phyloP scores from a whole-genome alignment of 2,888 invertebrate species.

The Ichneumoninae sp. region DNA sequence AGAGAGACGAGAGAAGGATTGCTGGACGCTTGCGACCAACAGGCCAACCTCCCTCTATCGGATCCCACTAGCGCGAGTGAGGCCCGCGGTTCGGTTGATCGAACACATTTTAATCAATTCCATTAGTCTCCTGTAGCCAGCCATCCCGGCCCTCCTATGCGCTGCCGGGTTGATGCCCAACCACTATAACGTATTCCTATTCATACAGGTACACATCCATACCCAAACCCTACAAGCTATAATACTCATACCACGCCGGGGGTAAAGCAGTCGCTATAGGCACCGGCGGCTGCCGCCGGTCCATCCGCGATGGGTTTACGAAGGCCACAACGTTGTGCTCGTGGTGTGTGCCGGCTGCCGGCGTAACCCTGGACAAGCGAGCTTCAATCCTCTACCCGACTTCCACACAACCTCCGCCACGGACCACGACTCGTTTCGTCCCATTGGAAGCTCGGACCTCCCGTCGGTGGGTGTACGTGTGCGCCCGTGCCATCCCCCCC shows the following conservation, averaged over 20 bases:
- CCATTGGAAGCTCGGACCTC: slow-evolving; percentile 28
- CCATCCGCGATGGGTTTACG: slow-evolving; percentile 62
- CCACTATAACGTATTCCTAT: slow-evolving; percentile 40
- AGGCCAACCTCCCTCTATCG: slow-evolving; percentile 33
- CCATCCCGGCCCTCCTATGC: slow-evolving; percentile 50
- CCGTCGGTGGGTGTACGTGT: slow-evolving; percentile 11
- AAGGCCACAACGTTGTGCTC: slow-evolving; percentile 56
- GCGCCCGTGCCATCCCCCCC: slow-evolving; percentile 14
- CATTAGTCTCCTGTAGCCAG: slow-evolving; percentile 80
- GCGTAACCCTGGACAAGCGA: slow-evolving; percentile 17
- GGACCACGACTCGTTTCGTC: not conserved
- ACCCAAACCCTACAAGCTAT: slow-evolving; percentile 36
- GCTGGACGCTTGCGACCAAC: slow-evolving; percentile 57
- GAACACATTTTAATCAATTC: slow-evolving; percentile 84
- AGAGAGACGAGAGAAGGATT: slow-evolving; percentile 53
- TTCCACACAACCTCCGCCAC: slow-evolving; percentile 2
- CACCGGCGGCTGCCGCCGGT: slow-evolving; percentile 16
- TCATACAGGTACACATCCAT: slow-evolving; percentile 33
- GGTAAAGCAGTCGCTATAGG: slow-evolving; percentile 46
- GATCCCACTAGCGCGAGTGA: slow-evolving; percentile 60
- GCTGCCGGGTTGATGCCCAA: slow-evolving; percentile 47
- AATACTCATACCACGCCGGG: slow-evolving; percentile 47
- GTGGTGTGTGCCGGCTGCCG: not conserved
- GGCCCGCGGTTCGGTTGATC: slow-evolving; percentile 81
- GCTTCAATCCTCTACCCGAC: slow-evolving; percentile 1